Conservation (phyloP, 2,113 vertebrate genomes). For the Melozone crissalis region DNA sequence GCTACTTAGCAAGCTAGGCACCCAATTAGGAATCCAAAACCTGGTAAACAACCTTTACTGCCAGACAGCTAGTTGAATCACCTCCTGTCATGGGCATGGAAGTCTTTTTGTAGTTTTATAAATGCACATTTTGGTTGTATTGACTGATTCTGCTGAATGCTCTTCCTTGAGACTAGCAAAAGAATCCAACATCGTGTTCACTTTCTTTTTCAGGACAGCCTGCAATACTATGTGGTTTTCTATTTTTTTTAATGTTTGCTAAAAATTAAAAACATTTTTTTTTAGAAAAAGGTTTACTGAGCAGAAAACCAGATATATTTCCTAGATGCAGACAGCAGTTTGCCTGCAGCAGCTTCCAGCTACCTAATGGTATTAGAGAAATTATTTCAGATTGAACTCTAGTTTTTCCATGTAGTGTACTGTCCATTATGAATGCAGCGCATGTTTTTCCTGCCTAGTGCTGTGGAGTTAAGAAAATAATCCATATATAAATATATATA, state of each 20-base stretch:
- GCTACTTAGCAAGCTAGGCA: constrained; percentile 77
- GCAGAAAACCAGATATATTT: background rate
- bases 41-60: constrained; percentile 78
- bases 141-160: constrained; percentile 28
- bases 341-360: background rate
- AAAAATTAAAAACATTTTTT: background rate
- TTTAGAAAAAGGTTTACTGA: background rate
- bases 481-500: background rate
- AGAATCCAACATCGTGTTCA: background rate
- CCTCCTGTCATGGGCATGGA: constrained; percentile 74
- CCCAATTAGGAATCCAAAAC: constrained; percentile 78
- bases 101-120: constrained; percentile 63
- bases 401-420: background rate
- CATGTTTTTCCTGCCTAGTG: background rate
- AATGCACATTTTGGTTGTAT: constrained; percentile 56
- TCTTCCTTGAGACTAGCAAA: constrained; percentile 25
- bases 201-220: background rate
- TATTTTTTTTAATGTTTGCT: background rate
- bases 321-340: background rate
- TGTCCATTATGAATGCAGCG: background rate
- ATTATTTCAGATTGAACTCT: background rate
- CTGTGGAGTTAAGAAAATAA: background rate
- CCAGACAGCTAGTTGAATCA: constrained; percentile 75
- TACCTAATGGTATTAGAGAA: background rate
- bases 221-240: background rate